Base-by-base conservation (phyloP, 1,140 invertebrate species). In the Drosophila nikananu region DNA sequence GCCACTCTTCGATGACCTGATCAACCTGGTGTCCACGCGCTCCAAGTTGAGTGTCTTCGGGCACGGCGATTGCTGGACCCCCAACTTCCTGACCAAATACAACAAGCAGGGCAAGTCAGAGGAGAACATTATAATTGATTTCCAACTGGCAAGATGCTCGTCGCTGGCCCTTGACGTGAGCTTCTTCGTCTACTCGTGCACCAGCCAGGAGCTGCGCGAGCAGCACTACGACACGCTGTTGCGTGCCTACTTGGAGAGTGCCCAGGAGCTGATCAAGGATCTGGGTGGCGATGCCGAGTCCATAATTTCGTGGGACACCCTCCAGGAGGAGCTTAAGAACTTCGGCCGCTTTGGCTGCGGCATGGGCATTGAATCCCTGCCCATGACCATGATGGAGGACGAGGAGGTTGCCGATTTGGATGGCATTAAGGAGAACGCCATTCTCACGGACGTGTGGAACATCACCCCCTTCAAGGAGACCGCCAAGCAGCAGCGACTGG, bases 51-150 rank as follows among this genome's bases (percentile, higher is more conserved):
- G 94, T 35, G 95, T 95, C 0, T 94, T 96, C 25, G 94, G 94
- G 10, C 96, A 96, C 64, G 96, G 96, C 1, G 96, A 97, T 90
- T 95, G 94, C 35, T 97, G 96, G 96, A 94, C 95, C 0, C 96
- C 95, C 41, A 97, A 97, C 86, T 96, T 97, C 81, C 83, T 97
- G 5, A 94, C 95, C 13, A 94, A 94, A 62, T 94, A 94, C 63
- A 75, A 91, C 6, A 76, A 93, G 9, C 79, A 83, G 13, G 81
- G 80, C 5, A 64, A 80, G 10, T 93, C 94, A 2, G 79, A 94
- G 54, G 93, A 94, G 46, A 93, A 95, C 2, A 94, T 94, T 72
- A 94, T 96, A 44, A 95, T 96, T 42, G 96, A 97, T 78, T 96
- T 96, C 77, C 96, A 97, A 93, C 77, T 96, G 49, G 87, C 95